These are phyloP conservation scores for Sebastes iracundus DNA, from an alignment of 2,797 vertebrate genomes.

Conservation along the genomic window DNA sequence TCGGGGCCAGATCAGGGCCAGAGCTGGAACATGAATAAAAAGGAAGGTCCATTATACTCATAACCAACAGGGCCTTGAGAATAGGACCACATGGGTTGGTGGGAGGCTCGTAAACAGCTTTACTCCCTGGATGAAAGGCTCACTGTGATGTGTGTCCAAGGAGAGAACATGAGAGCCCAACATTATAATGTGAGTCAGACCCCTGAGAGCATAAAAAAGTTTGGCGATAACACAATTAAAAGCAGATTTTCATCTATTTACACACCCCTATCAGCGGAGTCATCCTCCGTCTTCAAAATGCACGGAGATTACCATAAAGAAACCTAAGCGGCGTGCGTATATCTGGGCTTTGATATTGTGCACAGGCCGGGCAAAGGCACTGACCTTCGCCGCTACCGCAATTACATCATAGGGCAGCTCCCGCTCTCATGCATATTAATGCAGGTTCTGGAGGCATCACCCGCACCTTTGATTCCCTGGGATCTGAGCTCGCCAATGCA, in stretches of 20 bases:
- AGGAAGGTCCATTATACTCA: conserved; percentile 50
- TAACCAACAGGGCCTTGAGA: conserved; percentile 47
- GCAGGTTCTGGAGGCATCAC: conserved; percentile 71
- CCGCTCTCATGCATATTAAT: conserved; percentile 80
- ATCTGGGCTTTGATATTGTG: conserved; percentile 63
- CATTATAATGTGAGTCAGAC: conserved; percentile 36
- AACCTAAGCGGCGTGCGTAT: conserved; percentile 53
- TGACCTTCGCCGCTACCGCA: conserved; percentile 74
- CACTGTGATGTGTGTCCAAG: conserved; percentile 65
- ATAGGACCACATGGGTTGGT: conserved; percentile 48
- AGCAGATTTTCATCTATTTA: conserved; percentile 57
- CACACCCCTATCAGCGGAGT: conserved; percentile 28
- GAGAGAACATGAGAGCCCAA: conserved; percentile 49
- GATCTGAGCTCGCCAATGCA: conserved; percentile 78
- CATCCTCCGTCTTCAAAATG: conserved; percentile 47
- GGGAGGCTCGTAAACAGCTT: conserved; percentile 60
- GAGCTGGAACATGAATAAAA: conserved; percentile 59
- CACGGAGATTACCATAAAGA: conserved; percentile 48
- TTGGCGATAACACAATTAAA: conserved; percentile 51
- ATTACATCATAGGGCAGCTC: conserved; percentile 82
- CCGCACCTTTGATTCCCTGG: conserved; percentile 77
- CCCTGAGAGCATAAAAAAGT: conserved; percentile 43
- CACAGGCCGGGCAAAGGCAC: conserved; percentile 49
- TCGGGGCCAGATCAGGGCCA: conserved; percentile 39
- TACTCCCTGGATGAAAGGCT: conserved; percentile 62